These are phyloP conservation scores for Drosophila fulvimacula DNA, from an alignment of 2,888 invertebrate genomes.

Conservation along the genomic window DNA sequence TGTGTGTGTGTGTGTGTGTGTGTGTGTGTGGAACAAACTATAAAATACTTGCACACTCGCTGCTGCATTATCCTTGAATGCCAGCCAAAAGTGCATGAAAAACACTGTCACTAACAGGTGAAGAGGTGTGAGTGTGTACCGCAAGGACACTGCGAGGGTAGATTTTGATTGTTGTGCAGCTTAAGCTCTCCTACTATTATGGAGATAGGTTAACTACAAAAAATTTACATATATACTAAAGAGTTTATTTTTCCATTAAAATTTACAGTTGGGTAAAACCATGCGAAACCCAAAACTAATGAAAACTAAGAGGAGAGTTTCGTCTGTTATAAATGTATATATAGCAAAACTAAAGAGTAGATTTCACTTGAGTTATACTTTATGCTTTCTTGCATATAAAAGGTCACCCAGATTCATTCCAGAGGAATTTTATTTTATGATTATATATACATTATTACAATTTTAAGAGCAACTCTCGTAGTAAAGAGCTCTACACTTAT, in stretches of 20 bases:
- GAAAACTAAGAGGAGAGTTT: not conserved
- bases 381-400: too few species aligned
- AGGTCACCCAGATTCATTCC: too few species aligned
- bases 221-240: not conserved
- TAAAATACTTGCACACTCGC: slow-evolving; percentile 38
- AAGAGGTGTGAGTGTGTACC: slow-evolving; percentile 2
- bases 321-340: not conserved
- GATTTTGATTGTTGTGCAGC: not conserved
- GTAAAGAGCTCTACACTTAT: too few species aligned
- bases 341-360: not conserved
- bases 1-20: slow-evolving; percentile 3
- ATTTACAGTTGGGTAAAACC: too few species aligned
- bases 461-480: not conserved
- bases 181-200: not conserved
- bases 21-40: slow-evolving; percentile 19
- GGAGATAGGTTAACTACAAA: not conserved
- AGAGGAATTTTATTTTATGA: too few species aligned
- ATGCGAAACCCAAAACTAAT: not conserved
- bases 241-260: too few species aligned
- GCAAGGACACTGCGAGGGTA: slow-evolving; percentile 19
- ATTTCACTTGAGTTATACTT: not conserved
- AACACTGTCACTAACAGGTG: slow-evolving; percentile 29
- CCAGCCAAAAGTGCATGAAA: slow-evolving; percentile 53
- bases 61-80: slow-evolving; percentile 55
- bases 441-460: too few species aligned